Evolutionary conservation across 1,140 invertebrate genomes (phyloP).

Genomic region (Oedothorax gibbosus): DNA sequence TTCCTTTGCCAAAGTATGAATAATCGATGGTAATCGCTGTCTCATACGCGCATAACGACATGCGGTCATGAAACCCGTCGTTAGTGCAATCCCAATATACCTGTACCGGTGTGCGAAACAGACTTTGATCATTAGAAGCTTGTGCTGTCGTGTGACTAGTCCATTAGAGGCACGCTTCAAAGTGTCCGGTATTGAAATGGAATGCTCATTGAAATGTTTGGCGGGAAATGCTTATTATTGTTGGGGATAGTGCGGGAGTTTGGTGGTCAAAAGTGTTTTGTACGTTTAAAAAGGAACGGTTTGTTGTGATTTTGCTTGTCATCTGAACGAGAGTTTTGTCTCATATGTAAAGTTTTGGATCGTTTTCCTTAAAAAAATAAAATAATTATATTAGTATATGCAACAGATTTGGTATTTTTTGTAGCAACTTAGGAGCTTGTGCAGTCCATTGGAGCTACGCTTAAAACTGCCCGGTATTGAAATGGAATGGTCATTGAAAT

Average conservation of each 20-base stretch:
- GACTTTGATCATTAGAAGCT: background rate
- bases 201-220: background rate
- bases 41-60: constrained; percentile 22
- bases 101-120: constrained; percentile 3
- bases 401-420: no score
- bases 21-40: constrained; percentile 29
- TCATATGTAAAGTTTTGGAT: no score
- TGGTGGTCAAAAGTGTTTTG: no score
- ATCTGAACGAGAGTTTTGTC: no score
- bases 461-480: background rate
- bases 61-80: constrained; percentile 10
- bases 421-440: background rate
- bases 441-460: constrained; percentile 9
- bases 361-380: no score
- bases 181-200: constrained; percentile 1
- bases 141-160: constrained; percentile 10
- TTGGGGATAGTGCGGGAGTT: no score
- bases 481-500: background rate
- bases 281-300: no score
- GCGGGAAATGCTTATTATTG: no score
- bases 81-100: background rate
- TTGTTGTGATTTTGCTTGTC: no score
- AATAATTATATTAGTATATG: no score
- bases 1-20: constrained; percentile 16
- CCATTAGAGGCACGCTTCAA: background rate